Percentiles rank a stretch among this genome's conserved stretches.
phyloP scores from a whole-genome alignment of 1,140 invertebrate species.

The Drosophila asahinai region DNA sequence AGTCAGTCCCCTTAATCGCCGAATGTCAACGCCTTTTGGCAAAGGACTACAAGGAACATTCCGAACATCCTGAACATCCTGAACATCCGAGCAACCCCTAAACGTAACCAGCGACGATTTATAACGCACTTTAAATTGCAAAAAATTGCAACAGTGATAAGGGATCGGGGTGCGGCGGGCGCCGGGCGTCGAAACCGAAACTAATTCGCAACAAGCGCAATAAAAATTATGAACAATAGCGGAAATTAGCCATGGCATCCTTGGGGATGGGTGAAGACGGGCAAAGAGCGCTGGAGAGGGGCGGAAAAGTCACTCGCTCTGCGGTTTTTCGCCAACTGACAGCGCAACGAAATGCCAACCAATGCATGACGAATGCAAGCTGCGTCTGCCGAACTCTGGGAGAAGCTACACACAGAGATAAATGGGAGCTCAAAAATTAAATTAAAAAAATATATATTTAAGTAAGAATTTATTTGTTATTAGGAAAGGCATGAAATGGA shows the following conservation, averaged over 20 bases:
- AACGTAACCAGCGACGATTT: slow-evolving; percentile 63
- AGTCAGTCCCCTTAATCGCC: slow-evolving; percentile 71
- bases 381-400: slow-evolving; percentile 10
- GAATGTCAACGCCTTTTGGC: slow-evolving; percentile 73
- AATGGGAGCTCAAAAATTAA: no score
- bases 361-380: slow-evolving; percentile 73
- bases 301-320: slow-evolving; percentile 55
- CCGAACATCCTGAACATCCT: slow-evolving; percentile 2
- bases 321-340: slow-evolving; percentile 74
- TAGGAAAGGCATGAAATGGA: neutral
- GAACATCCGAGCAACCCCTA: slow-evolving; percentile 55
- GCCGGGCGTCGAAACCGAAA: slow-evolving; percentile 72
- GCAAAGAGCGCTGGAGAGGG: slow-evolving; percentile 8
- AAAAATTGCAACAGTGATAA: slow-evolving; percentile 73
- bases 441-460: neutral
- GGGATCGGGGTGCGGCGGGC: slow-evolving; percentile 9
- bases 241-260: slow-evolving; percentile 74
- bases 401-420: neutral
- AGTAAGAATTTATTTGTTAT: neutral
- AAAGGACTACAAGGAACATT: slow-evolving; percentile 6
- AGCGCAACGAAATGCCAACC: slow-evolving; percentile 80
- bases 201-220: slow-evolving; percentile 84
- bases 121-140: slow-evolving; percentile 81
- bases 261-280: slow-evolving; percentile 1
- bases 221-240: slow-evolving; percentile 84